A percentile compares a stretch with the other conserved stretches of the same genome.
Evolutionary conservation across 1,140 invertebrate genomes (phyloP).

Genomic region (Saccostrea cuccullata): DNA sequence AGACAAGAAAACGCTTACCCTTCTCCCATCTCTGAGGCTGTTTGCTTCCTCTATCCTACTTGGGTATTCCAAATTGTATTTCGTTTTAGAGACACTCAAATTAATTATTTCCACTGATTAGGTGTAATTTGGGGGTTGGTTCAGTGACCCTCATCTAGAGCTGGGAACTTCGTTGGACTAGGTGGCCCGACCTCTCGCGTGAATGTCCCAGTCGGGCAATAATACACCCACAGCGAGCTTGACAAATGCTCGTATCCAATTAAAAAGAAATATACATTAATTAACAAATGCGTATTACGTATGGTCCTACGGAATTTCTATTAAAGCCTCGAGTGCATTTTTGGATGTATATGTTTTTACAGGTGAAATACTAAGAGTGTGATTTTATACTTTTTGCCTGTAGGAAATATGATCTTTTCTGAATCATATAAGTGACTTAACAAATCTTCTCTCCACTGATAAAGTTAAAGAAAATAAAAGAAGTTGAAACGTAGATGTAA

Average conservation of each 20-base stretch:
- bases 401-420: too few species aligned
- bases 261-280: slow-evolving; percentile 26
- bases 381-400: too few species aligned
- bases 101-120: neutral
- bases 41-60: neutral
- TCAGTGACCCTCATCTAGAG: neutral
- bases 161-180: neutral
- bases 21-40: neutral
- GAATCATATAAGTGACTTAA: too few species aligned
- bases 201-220: neutral
- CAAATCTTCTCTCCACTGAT: too few species aligned
- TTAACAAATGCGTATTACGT: neutral
- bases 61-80: neutral
- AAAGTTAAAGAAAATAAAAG: too few species aligned
- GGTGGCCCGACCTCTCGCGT: neutral
- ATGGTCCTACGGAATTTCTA: neutral
- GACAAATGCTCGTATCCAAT: slow-evolving; percentile 6
- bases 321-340: slow-evolving; percentile 19
- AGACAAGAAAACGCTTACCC: slow-evolving; percentile 13
- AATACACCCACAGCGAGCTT: neutral
- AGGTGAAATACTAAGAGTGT: neutral
- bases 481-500: too few species aligned
- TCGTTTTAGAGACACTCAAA: neutral
- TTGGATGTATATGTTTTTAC: neutral
- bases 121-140: neutral